Percentiles rank a stretch among this genome's conserved stretches.
Evolutionary conservation across 1,140 invertebrate genomes (phyloP).

Genomic region (Procambarus virginalis): DNA sequence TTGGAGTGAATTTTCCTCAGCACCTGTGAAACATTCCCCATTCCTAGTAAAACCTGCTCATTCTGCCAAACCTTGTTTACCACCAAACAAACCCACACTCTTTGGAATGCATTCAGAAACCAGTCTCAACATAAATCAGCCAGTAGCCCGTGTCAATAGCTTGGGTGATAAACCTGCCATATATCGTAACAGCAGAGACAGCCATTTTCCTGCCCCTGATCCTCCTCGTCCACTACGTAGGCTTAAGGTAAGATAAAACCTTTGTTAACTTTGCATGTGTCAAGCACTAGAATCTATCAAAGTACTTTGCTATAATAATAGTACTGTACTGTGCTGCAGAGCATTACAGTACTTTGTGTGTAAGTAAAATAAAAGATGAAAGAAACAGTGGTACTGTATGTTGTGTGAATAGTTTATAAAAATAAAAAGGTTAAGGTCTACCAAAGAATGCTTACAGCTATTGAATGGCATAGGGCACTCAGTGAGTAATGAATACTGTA

Average conservation of each 20-base stretch:
- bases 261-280: too few relatives aligned
- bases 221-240: conserved; percentile 20
- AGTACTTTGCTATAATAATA: too few relatives aligned
- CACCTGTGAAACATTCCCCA: background rate
- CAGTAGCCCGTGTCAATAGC: conserved; percentile 20
- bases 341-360: too few relatives aligned
- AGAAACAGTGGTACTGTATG: too few relatives aligned
- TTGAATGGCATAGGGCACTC: too few relatives aligned
- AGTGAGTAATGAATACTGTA: too few relatives aligned
- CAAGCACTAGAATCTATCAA: too few relatives aligned
- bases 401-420: too few relatives aligned
- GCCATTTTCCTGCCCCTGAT: conserved; percentile 10
- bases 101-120: conserved; percentile 7
- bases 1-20: conserved; percentile 17
- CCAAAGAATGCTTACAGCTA: too few relatives aligned
- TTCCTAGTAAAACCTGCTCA: background rate
- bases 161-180: conserved; percentile 2
- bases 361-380: too few relatives aligned
- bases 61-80: background rate
- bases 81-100: conserved; percentile 18
- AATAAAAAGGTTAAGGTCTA: too few relatives aligned
- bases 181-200: conserved; percentile 2
- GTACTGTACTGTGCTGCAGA: too few relatives aligned
- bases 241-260: conserved; percentile 15
- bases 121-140: background rate